Base-by-base conservation (phyloP, 2,797 vertebrate species). In the Myripristis murdjan region DNA sequence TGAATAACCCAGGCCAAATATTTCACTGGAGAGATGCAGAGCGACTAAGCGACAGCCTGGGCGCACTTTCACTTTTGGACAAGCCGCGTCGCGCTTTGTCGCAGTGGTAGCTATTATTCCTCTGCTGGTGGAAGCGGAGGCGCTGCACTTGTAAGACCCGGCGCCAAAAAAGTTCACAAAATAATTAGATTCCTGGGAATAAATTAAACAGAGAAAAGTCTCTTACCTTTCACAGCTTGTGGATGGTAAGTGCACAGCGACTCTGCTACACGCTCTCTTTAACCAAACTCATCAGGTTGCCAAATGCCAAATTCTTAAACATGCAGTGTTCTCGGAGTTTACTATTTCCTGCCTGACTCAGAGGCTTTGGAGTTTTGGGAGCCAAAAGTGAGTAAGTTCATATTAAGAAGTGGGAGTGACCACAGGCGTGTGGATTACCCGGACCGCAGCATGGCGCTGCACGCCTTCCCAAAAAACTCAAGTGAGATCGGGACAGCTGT, bases 321-420 rank as follows among this genome's bases (percentile, higher is more conserved):
- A 9, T 35, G 6, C 28, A 31, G 52, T 35, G 16, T 43, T n/a
- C n/a, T n/a, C 31, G 20, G 4, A 35, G 23, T 20, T 33, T 33
- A 1, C 14, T 35, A 31, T 3, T 6, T 6, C 24, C 46, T 54
- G 64, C 11, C 14, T 54, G 46, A 37, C 51, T 55, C 24, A 0
- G 22, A 49, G 62, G 28, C n/a, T 56, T 49, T 43, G 37, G 16
- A 14, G 3, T 8, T 70, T 33, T 2, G 20, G 43, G 14, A 55
- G 33, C 22, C 22, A 54, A 71, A 43, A 28, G 6, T 66, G 57
- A 63, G 51, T 48, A 49, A 73, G 53, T 72, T 64, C 60, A 28
- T 1, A 57, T 20, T 35, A 7, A 20, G 58, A 55, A 31, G 63
- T 53, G 72, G 71, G 75, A 60, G 67, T 68, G 71, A 61, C 75